Percentiles rank a stretch among this genome's conserved stretches.
These are phyloP conservation scores for Crocodylus rhombifer DNA, from an alignment of 2,797 vertebrate genomes.

Conservation along the genomic window DNA sequence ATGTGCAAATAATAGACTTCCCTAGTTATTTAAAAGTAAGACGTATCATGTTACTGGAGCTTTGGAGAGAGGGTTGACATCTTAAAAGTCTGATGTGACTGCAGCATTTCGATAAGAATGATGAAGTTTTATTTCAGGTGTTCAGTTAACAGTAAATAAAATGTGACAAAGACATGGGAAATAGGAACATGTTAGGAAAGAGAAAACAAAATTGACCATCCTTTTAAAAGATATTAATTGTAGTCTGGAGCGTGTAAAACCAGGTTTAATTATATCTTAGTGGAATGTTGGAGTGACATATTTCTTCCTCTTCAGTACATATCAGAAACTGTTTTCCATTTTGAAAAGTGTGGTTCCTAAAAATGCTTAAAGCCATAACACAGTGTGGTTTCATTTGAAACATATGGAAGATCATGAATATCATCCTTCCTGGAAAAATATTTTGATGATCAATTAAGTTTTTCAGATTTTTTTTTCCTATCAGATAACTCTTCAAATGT, in stretches of 20 bases:
- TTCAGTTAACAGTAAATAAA: neutral
- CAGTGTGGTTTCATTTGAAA: conserved; percentile 42
- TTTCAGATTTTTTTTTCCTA: conserved; percentile 23
- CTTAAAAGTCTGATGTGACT: neutral
- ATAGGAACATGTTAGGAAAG: neutral
- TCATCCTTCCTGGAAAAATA: neutral
- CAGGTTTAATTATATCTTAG: conserved; percentile 41
- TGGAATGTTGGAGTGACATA: conserved; percentile 6
- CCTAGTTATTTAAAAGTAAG: neutral
- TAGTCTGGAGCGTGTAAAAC: neutral
- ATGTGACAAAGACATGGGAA: conserved; percentile 22
- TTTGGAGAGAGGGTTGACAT: neutral
- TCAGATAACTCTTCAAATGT: neutral
- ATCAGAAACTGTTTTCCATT: conserved; percentile 10
- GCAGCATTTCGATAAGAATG: neutral
- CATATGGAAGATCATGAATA: conserved; percentile 19
- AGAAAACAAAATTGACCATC: neutral
- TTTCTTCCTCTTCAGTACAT: conserved; percentile 30
- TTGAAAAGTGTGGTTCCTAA: conserved; percentile 30
- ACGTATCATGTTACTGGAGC: neutral
- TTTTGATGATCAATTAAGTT: conserved; percentile 27
- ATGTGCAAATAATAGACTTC: neutral
- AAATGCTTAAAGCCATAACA: conserved; percentile 20
- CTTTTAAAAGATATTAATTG: conserved; percentile 8
- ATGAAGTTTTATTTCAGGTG: conserved; percentile 38